Conservation (phyloP, 1,140 invertebrate genomes). For the Drosophila rhopaloa region DNA sequence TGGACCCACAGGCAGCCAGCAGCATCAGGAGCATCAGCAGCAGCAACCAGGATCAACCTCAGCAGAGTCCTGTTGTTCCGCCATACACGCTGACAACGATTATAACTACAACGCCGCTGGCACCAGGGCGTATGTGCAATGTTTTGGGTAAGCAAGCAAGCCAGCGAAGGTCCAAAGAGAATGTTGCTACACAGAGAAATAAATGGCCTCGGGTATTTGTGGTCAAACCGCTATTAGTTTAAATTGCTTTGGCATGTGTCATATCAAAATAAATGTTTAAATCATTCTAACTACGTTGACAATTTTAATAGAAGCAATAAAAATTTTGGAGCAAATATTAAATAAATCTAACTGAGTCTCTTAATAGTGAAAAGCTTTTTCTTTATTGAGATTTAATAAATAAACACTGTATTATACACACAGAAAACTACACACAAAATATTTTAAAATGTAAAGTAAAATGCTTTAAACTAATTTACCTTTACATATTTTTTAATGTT, state of each 20-base stretch:
- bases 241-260: neutral
- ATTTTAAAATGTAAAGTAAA: too few species aligned
- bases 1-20: slow-evolving; percentile 35
- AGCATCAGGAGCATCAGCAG: slow-evolving; percentile 31
- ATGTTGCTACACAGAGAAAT: slow-evolving; percentile 21
- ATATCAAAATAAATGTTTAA: neutral
- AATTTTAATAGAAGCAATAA: too few species aligned
- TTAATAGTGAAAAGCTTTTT: too few species aligned
- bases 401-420: too few species aligned
- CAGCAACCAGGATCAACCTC: slow-evolving; percentile 43
- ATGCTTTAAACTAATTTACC: too few species aligned
- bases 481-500: too few species aligned
- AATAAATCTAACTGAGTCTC: too few species aligned
- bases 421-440: too few species aligned
- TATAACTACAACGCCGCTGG: slow-evolving; percentile 72
- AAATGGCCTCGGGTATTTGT: neutral
- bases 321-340: too few species aligned
- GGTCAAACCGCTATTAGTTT: neutral
- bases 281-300: too few species aligned
- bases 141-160: slow-evolving; percentile 77
- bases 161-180: slow-evolving; percentile 8
- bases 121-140: slow-evolving; percentile 77
- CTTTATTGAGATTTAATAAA: too few species aligned
- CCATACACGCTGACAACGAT: slow-evolving; percentile 68
- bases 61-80: slow-evolving; percentile 48